Evolutionary conservation across 2,797 vertebrate species (phyloP).

Genomic region (Sebastes hopkinsi): DNA sequence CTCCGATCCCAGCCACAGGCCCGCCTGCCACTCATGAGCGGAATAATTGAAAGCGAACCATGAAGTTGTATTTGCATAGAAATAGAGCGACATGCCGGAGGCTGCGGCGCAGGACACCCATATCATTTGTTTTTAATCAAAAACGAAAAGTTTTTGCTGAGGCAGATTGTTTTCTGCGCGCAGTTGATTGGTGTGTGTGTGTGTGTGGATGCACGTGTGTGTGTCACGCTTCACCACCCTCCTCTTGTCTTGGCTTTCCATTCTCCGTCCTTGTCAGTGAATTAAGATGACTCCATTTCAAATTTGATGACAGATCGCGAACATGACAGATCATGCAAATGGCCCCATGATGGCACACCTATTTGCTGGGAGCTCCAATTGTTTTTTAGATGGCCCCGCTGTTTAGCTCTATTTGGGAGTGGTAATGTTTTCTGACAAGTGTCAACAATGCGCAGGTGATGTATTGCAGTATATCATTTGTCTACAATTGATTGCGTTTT

Average conservation of each 20-base stretch:
- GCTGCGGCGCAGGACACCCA: conserved; percentile 77
- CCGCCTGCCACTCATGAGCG: conserved; percentile 69
- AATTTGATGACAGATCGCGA: conserved; percentile 71
- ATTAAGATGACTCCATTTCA: conserved; percentile 76
- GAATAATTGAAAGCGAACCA: conserved; percentile 86
- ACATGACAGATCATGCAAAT: conserved; percentile 74
- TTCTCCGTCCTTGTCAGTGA: conserved; percentile 68
- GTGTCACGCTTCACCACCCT: conserved; percentile 40
- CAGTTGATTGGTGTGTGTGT: conserved; percentile 29
- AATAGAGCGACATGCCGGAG: conserved; percentile 86
- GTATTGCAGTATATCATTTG: background rate
- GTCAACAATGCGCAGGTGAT: conserved; percentile 11
- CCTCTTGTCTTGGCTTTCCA: conserved; percentile 55
- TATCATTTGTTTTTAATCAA: conserved; percentile 85
- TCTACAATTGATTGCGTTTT: conserved; percentile 10
- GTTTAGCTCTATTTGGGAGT: conserved; percentile 31
- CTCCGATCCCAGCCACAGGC: conserved; percentile 50
- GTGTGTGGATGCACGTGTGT: background rate
- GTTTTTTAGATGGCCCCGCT: conserved; percentile 46
- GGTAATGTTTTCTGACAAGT: conserved; percentile 25
- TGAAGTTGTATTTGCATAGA: conserved; percentile 99
- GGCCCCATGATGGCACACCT: conserved; percentile 52
- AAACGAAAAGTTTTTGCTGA: conserved; percentile 80
- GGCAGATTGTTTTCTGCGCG: conserved; percentile 73
- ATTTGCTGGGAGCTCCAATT: conserved; percentile 54